Conservation (phyloP, 1,140 invertebrate genomes). For the Xylocopa sonorina region DNA sequence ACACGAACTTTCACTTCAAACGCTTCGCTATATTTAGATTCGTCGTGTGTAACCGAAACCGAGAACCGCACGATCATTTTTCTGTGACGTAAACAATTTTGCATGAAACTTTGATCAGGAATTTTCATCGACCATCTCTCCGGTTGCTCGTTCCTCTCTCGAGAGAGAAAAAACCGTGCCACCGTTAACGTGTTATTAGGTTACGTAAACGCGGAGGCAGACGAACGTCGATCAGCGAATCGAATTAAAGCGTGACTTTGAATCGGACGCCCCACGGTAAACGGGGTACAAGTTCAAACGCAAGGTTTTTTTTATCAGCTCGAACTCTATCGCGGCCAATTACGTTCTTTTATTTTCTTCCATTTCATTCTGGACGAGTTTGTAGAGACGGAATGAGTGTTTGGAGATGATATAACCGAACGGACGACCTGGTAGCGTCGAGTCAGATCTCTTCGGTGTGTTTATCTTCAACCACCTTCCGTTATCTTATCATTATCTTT, state of each 20-base stretch:
- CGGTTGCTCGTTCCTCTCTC: background rate
- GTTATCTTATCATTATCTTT: slow-evolving; percentile 58
- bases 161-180: background rate
- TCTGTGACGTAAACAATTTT: background rate
- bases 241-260: background rate
- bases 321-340: background rate
- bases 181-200: too few species aligned
- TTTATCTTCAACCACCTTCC: slow-evolving; percentile 17
- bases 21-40: too few species aligned
- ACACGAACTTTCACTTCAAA: slow-evolving; percentile 3
- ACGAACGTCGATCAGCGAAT: background rate
- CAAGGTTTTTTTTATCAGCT: background rate
- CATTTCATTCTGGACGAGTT: background rate
- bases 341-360: background rate
- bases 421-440: too few species aligned
- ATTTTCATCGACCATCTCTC: too few species aligned
- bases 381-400: background rate
- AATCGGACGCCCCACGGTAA: background rate
- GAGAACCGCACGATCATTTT: background rate
- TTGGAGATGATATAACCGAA: slow-evolving; percentile 12
- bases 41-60: background rate
- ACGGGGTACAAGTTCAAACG: background rate
- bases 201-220: background rate
- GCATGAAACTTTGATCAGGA: too few species aligned
- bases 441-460: background rate